Evolutionary conservation across 1,140 invertebrate species (phyloP), one percentile per base, ranked within the genome.

Genomic region (Megalonaias nervosa): DNA sequence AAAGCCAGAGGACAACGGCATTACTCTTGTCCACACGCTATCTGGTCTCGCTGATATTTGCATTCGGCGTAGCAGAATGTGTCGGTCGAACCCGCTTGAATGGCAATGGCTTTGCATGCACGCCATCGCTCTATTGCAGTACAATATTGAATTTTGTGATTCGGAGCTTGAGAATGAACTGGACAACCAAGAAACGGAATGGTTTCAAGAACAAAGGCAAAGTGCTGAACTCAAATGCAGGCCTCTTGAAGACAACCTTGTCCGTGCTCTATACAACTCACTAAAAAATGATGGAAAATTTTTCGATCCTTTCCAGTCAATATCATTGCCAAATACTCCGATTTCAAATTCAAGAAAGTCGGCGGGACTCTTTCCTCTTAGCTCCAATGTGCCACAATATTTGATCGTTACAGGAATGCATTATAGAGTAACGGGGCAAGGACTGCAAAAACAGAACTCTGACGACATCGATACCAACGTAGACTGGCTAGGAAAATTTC

Each of bases 21-120:
- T 77, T 17, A 67, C 82, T 23, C 59, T 87, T 16, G 84, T 89
- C 12, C 80, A 85, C 38, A 81, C 84, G 16, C 80, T 86, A 68
- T 69, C 81, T n/a, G 85, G 85, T 19, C 75, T 89, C 56, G 84
- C 88, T 21, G 88, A 89, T 61, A 84, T 88, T 1, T 89, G 88
- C 76, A 83, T 84, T 2, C 73, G 88, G 9, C 75, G 84, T 15
- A 86, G 86, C 77, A 71, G 86, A n/a, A 83, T 84, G 74, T 86
- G 85, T 68, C 79, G 88, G 5, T 86, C 87, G 38, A 89, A 85
- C 76, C 88, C 87, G 2, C 79, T 89, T 70, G 88, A 89, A 69
- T 88, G 86, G 86, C 86, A 87, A 66, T 89, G 88, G 88, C 70
- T 89, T 31, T 87, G 85, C 65, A 84, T 87, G 69, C 88, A 89